phyloP scores from a whole-genome alignment of 1,140 invertebrate genomes.

The Trigoniulus corallinus region DNA sequence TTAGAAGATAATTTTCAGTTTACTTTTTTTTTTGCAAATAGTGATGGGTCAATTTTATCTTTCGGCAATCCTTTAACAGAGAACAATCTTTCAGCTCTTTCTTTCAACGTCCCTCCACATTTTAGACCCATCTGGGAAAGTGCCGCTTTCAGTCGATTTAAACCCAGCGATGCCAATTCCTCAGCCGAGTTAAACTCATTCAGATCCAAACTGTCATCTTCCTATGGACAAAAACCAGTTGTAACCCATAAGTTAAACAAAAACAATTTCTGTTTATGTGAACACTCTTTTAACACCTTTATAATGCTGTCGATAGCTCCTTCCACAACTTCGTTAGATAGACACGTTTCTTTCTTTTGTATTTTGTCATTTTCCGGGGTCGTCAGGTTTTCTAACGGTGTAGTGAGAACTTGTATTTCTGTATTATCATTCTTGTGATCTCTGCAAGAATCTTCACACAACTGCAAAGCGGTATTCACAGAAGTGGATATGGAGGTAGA shows the following conservation, averaged over 20 bases:
- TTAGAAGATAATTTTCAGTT: too few relatives aligned
- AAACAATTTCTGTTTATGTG: neutral
- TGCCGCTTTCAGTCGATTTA: constrained; percentile 24
- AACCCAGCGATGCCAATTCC: constrained; percentile 23
- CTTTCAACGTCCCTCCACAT: constrained; percentile 27
- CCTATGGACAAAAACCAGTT: neutral
- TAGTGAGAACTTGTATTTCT: too few relatives aligned
- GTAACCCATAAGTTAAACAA: neutral
- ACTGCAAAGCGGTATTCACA: too few relatives aligned
- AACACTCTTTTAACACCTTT: neutral
- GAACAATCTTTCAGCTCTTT: constrained; percentile 27
- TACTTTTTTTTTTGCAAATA: constrained; percentile 28
- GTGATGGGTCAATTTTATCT: constrained; percentile 21
- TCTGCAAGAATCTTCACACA: too few relatives aligned
- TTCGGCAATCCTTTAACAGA: constrained; percentile 23
- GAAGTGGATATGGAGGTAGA: too few relatives aligned
- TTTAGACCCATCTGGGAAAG: constrained; percentile 24
- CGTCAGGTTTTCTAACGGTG: too few relatives aligned
- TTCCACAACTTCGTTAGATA: too few relatives aligned
- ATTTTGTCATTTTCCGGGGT: too few relatives aligned
- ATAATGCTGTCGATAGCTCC: neutral
- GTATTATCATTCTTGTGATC: too few relatives aligned
- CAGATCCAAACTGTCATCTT: constrained; percentile 12
- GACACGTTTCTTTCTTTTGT: too few relatives aligned
- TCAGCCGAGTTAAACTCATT: constrained; percentile 14